These are phyloP conservation scores for Corythornis madagascariensis DNA, from an alignment of 2,113 vertebrate genomes.

Conservation along the genomic window DNA sequence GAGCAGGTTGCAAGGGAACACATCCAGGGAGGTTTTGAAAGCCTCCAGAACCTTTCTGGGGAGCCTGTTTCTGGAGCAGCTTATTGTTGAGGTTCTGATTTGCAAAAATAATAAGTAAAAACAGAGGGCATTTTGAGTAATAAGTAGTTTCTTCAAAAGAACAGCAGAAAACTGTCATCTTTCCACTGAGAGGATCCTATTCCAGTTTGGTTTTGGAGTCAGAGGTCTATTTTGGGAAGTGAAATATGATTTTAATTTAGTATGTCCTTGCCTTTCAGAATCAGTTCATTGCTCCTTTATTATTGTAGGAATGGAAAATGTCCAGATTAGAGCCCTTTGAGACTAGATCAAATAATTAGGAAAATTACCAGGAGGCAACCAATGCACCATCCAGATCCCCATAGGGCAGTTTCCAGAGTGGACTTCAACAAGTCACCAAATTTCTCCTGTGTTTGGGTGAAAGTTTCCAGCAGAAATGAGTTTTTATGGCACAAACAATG, in stretches of 20 bases:
- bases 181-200: neutral
- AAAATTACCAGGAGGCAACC: neutral
- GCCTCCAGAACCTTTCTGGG: too few relatives aligned
- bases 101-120: neutral
- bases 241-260: conserved; percentile 34
- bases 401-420: neutral
- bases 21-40: too few relatives aligned
- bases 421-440: neutral
- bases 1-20: neutral
- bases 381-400: neutral
- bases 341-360: neutral
- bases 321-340: neutral
- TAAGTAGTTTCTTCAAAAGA: neutral
- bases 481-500: neutral
- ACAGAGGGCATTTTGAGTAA: neutral
- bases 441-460: neutral
- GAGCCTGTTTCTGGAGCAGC: neutral
- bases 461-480: neutral
- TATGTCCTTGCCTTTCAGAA: neutral
- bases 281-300: neutral
- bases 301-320: neutral
- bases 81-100: neutral
- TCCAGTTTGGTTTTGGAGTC: neutral
- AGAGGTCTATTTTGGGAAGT: neutral
- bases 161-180: neutral